phyloP scores from a whole-genome alignment of 2,888 invertebrate genomes.

The Xylocampa areola region DNA sequence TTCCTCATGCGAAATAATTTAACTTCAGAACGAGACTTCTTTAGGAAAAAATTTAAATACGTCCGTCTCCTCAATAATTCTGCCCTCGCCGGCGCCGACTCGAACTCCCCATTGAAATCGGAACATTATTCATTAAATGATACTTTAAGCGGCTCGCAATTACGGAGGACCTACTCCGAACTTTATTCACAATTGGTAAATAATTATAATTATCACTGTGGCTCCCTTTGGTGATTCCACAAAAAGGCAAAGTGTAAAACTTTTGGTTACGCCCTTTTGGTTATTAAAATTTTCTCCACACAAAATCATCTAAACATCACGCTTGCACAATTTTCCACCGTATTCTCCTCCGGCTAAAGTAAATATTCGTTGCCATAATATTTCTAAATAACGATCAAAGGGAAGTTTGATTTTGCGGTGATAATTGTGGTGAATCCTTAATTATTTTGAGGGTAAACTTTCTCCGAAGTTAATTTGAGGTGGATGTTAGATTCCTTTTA shows the following conservation, averaged over 20 bases:
- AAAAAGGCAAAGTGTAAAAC: conserved; percentile 86
- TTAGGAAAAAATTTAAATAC: conserved; percentile 77
- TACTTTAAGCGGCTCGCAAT: conserved; percentile 84
- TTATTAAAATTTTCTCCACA: conserved; percentile 85
- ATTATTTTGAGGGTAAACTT: conserved; percentile 90
- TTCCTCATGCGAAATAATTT: conserved; percentile 83
- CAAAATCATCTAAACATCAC: conserved; percentile 71
- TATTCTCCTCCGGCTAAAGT: conserved; percentile 66
- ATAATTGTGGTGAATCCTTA: conserved; percentile 90
- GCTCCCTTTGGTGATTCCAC: conserved; percentile 82
- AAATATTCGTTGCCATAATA: conserved; percentile 64
- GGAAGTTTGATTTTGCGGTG: conserved; percentile 88
- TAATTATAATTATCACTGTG: conserved; percentile 88
- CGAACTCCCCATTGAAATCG: conserved; percentile 75
- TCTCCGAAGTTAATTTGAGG: conserved; percentile 87
- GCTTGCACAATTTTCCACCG: conserved; percentile 66
- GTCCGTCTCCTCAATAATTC: conserved; percentile 73
- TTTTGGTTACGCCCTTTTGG: conserved; percentile 80
- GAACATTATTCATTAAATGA: conserved; percentile 83
- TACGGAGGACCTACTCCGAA: conserved; percentile 77
- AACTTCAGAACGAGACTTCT: conserved; percentile 77
- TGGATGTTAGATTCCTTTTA: conserved; percentile 86
- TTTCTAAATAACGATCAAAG: conserved; percentile 85
- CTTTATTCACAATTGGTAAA: conserved; percentile 87
- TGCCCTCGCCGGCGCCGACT: conserved; percentile 69